Evolutionary conservation across 2,113 vertebrate genomes (phyloP).

Genomic region (Corvus cornix): DNA sequence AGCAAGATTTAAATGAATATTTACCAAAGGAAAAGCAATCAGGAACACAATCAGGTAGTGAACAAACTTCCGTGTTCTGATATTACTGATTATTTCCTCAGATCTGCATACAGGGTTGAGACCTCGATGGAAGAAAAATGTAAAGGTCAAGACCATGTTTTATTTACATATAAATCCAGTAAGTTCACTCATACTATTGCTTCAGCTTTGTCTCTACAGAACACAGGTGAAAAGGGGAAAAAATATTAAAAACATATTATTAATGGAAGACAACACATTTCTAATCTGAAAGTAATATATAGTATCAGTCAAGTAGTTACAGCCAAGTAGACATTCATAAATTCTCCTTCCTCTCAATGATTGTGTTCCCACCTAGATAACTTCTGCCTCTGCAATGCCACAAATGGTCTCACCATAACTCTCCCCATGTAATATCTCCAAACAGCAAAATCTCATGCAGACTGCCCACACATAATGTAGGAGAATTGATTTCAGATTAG

Average conservation of each 20-base stretch:
- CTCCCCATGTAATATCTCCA: neutral
- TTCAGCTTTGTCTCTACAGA: neutral
- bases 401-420: neutral
- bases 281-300: neutral
- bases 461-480: neutral
- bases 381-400: neutral
- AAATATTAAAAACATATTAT: neutral
- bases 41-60: neutral
- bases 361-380: neutral
- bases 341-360: neutral
- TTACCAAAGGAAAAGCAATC: neutral
- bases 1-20: neutral
- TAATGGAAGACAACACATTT: neutral
- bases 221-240: neutral
- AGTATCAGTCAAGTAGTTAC: neutral
- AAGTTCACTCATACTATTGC: neutral
- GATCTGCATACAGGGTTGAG: neutral
- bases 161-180: neutral
- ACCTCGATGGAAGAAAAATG: neutral
- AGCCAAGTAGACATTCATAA: neutral
- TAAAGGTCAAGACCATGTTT: neutral
- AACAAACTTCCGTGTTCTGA: neutral
- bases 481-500: neutral
- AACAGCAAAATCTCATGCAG: neutral
- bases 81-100: neutral